Conservation (phyloP, 2,113 vertebrate species). For the Sakesphorus luctuosus region DNA sequence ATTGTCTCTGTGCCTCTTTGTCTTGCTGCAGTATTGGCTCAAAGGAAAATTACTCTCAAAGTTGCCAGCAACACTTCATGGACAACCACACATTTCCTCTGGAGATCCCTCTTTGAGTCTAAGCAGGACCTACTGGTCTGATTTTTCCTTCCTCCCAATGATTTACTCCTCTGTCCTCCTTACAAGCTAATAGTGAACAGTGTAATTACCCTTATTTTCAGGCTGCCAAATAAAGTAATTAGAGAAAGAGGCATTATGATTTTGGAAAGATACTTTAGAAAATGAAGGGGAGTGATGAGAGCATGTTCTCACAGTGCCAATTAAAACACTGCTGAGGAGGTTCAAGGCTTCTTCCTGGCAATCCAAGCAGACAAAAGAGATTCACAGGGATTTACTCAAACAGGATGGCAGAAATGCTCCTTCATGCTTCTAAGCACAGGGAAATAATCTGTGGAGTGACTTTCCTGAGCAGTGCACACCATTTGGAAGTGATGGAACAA, state of each 20-base stretch:
- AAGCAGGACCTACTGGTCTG: not conserved
- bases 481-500: not conserved
- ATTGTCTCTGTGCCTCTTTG: not conserved
- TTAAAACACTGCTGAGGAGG: constrained; percentile 35
- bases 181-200: not conserved
- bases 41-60: not conserved
- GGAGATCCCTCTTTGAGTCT: not conserved
- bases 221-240: constrained; percentile 48
- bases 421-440: not conserved
- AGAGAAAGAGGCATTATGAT: constrained; percentile 33
- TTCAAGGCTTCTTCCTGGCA: not conserved
- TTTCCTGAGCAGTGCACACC: not conserved
- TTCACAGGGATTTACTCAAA: not conserved
- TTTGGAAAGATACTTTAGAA: constrained; percentile 23
- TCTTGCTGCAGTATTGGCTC: not conserved
- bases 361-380: not conserved
- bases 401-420: not conserved
- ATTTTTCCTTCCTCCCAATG: not conserved
- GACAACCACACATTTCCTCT: not conserved
- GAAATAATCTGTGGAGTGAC: not conserved
- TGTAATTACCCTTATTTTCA: constrained; percentile 2
- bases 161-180: not conserved
- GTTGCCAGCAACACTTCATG: not conserved
- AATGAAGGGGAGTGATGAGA: constrained; percentile 38
- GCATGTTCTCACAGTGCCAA: not conserved